These are phyloP conservation scores for Incurvaria masculella DNA, from an alignment of 2,888 invertebrate genomes.

Conservation along the genomic window DNA sequence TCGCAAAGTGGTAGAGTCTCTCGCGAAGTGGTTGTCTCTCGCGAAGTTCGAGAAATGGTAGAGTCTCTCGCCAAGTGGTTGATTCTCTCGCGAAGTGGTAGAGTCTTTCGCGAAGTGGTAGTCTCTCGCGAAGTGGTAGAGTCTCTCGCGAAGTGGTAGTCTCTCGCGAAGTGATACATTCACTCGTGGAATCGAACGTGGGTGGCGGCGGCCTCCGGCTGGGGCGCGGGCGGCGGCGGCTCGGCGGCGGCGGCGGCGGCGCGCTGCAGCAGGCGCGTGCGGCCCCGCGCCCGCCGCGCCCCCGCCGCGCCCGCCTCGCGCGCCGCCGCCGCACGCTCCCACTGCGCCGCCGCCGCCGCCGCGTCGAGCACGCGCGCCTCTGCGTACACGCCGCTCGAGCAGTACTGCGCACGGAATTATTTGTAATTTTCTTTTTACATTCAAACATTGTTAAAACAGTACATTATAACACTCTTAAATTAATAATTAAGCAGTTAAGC, in stretches of 20 bases:
- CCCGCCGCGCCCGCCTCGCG: slow-evolving; percentile 39
- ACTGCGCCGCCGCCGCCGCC: slow-evolving; percentile 73
- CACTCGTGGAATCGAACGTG: slow-evolving; percentile 68
- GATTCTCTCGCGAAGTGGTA: too few relatives aligned
- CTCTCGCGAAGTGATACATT: too few relatives aligned
- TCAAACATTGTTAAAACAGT: not conserved
- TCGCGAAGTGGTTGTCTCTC: too few relatives aligned
- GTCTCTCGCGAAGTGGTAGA: too few relatives aligned
- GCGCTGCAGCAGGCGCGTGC: slow-evolving; percentile 52
- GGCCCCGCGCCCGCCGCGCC: slow-evolving; percentile 45
- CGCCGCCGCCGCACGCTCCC: slow-evolving; percentile 66
- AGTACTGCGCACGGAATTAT: slow-evolving; percentile 28
- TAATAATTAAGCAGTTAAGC: too few relatives aligned
- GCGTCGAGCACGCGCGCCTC: slow-evolving; percentile 46
- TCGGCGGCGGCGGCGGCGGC: slow-evolving; percentile 34
- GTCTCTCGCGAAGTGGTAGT: too few relatives aligned
- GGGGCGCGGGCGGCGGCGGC: slow-evolving; percentile 29
- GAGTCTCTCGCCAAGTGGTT: too few relatives aligned
- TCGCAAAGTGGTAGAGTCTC: too few relatives aligned
- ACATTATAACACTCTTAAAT: not conserved
- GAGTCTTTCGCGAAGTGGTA: too few relatives aligned
- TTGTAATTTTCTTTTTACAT: not conserved
- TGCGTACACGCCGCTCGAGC: slow-evolving; percentile 15
- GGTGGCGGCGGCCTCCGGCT: slow-evolving; percentile 65
- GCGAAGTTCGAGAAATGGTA: too few relatives aligned